Evolutionary conservation across 1,140 invertebrate genomes (phyloP), one percentile per base, ranked within the genome.

Genomic region (Platorchestia sp.): DNA sequence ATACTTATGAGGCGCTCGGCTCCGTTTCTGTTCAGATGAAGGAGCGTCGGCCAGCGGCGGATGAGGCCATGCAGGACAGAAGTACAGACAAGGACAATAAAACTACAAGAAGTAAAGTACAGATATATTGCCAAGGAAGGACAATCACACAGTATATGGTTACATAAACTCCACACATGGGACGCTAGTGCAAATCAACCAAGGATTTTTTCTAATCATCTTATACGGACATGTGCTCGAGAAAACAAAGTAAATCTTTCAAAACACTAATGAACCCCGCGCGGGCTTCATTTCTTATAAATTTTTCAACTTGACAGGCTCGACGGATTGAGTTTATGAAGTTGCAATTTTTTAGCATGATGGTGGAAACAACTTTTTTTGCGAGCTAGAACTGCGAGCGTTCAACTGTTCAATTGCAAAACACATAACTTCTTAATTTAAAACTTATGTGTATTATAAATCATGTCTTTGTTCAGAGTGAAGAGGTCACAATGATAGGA

Each of bases 21-120:
- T 89, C 87, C 41, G 27, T 89, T 41, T 89, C 87, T 42, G 87
- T 89, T 89, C 87, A 89, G 87, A 44, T 89, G 87, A 42, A 89
- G 87, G 87, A 89, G 87, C 87, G 10, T 44, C n/a, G 87, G 27
- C 36, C 27, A 27, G 41, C 43, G 5, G 87, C 43, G 7, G n/a
- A 89, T 5, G 40, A 6, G 45, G 45, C 91, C 91, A 93, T 93
- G 91, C 91, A 93, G 43, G 91, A 93, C 43, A 45, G 36, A 40
- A 93, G 45, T 14, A 45, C 44, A 44, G 40, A n/a, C 40, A 93
- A 93, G 91, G 91, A 45, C 91, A 93, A 93, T 93, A 93, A 93
- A 93, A 93, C 43, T 93, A 93, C 91, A 45, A 93, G 91, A 93
- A 93, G 91, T 45, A 45, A 93, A 47, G 91, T 47, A 93, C 91